Evolutionary conservation across 2,797 vertebrate species (phyloP).

Genomic region (Danio albolineatus): DNA sequence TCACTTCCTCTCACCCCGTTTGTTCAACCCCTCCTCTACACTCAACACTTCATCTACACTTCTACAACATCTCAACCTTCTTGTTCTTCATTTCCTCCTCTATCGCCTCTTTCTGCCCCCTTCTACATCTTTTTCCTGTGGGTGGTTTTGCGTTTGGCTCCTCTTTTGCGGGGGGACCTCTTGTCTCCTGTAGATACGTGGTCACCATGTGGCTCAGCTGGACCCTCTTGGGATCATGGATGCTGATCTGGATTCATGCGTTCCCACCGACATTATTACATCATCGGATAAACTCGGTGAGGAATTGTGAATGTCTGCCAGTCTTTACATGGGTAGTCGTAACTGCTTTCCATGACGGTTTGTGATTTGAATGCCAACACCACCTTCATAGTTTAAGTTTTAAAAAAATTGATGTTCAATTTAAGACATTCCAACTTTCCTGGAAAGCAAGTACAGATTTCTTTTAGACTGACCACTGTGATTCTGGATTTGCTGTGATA

Average conservation of each 20-base stretch:
- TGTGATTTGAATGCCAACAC: neutral
- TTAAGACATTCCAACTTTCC: conserved; percentile 13
- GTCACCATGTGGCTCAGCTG: conserved; percentile 99
- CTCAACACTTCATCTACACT: conserved; percentile 28
- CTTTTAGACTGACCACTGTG: conserved; percentile 9
- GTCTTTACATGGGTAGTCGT: conserved; percentile 2
- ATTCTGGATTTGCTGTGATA: conserved; percentile 11
- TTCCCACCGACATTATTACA: conserved; percentile 97
- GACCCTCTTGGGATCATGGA: conserved; percentile 99
- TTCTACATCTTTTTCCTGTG: conserved; percentile 52
- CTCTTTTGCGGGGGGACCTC: conserved; percentile 50
- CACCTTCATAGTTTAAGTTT: neutral
- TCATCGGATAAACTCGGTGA: conserved; percentile 99
- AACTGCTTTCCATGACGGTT: conserved; percentile 32
- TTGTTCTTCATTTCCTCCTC: conserved; percentile 10
- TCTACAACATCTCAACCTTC: conserved; percentile 21
- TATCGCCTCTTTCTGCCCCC: conserved; percentile 34
- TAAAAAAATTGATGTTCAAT: neutral
- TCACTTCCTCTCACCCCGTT: conserved; percentile 35
- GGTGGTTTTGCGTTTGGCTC: conserved; percentile 69
- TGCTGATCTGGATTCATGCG: conserved; percentile 97
- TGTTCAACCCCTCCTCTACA: conserved; percentile 43
- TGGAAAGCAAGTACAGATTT: conserved; percentile 21
- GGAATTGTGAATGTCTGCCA: conserved; percentile 66
- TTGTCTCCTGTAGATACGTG: conserved; percentile 92